Conservation (phyloP, 2,888 invertebrate genomes). For the Caenorhabditis sp. region DNA sequence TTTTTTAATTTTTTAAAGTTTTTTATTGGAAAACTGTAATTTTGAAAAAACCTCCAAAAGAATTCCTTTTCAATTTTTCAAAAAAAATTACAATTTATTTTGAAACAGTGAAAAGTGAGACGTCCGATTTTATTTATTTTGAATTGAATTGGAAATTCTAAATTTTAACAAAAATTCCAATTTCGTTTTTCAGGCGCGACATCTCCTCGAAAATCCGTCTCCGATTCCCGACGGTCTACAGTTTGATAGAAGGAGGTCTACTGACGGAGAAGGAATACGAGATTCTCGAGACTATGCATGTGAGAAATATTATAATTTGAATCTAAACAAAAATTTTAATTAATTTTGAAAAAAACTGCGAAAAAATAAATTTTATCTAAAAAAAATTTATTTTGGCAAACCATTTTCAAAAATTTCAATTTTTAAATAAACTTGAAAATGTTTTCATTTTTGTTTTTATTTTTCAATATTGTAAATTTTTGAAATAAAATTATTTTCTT, state of each 20-base stretch:
- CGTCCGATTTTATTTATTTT: no score
- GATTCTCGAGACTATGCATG: slow-evolving; percentile 68
- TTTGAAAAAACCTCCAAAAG: no score
- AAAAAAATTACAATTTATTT: no score
- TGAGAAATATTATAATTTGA: slow-evolving; percentile 11
- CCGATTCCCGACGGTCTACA: slow-evolving; percentile 71
- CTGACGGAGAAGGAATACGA: slow-evolving; percentile 72
- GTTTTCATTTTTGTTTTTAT: no score
- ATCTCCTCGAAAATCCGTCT: slow-evolving; percentile 75
- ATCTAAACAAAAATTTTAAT: background rate
- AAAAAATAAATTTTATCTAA: background rate
- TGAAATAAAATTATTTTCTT: background rate
- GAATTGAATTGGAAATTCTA: no score
- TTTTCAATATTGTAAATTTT: no score
- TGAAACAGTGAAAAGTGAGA: no score
- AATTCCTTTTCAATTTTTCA: no score
- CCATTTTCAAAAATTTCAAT: background rate
- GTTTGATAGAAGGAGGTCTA: slow-evolving; percentile 68
- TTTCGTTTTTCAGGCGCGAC: slow-evolving; percentile 68
- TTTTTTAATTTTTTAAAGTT: no score
- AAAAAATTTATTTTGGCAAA: no score
- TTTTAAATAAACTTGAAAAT: background rate
- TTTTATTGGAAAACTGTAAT: no score
- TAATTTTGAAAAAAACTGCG: background rate
- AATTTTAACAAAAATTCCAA: no score